These are phyloP conservation scores for Calidris pugnax DNA, from an alignment of 2,113 vertebrate species.

Conservation along the genomic window DNA sequence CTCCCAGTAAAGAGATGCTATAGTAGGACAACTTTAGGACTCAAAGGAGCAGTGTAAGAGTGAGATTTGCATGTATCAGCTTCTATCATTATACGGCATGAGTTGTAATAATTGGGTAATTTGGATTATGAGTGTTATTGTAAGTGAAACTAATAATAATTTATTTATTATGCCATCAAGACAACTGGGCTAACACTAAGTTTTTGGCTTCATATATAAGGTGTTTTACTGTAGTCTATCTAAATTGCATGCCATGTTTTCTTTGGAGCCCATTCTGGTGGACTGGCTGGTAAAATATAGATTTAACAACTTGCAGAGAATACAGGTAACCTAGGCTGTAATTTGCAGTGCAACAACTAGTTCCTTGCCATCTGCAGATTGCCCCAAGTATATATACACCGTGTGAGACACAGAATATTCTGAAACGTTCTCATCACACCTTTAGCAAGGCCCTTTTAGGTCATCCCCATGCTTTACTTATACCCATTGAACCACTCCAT, in stretches of 20 bases:
- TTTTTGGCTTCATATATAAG: not conserved
- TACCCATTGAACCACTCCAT: not conserved
- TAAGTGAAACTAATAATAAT: not conserved
- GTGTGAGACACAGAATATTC: not conserved
- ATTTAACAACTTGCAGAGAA: accelerated
- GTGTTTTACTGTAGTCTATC: not conserved
- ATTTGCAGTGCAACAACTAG: not conserved
- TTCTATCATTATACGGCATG: not conserved
- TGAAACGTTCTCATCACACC: not conserved
- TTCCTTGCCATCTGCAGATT: not conserved
- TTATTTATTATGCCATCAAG: not conserved
- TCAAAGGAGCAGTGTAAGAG: not conserved
- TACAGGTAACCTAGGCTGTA: not conserved
- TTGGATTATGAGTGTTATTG: not conserved
- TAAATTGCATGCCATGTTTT: not conserved
- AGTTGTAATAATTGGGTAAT: not conserved
- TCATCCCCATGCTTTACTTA: not conserved
- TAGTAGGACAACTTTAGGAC: not conserved
- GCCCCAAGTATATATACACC: not conserved
- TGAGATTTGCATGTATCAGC: not conserved
- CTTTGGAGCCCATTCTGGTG: not conserved
- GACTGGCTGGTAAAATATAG: not conserved
- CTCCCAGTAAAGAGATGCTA: not conserved
- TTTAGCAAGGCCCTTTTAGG: not conserved
- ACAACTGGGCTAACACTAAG: not conserved